Evolutionary conservation across 2,113 vertebrate genomes (phyloP), one percentile per base, ranked within the genome.

Genomic region (Chelonoidis abingdonii): DNA sequence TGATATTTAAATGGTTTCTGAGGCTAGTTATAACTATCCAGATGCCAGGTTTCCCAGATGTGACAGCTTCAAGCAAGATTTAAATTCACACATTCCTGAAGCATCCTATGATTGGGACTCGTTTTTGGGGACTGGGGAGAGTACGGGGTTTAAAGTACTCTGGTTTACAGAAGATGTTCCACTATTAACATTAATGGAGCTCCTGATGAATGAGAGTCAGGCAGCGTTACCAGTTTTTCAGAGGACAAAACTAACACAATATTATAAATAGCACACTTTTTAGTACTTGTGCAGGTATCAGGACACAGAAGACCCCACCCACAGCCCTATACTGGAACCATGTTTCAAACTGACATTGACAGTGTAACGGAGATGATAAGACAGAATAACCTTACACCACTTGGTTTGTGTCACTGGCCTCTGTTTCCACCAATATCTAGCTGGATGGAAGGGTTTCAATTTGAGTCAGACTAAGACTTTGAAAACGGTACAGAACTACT

Each of bases 241-340:
- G 87, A 93, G 91, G 75, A 91, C 81, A 87, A 21, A 72, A 93
- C 87, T 91, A 94, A 91, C 96, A 94, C 62, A 91, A 92, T 82
- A 80, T 1, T 0, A 69, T 49, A 44, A 44, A 76, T 11, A 78
- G 25, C 44, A 78, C 8, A 47, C 29, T 76, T 76, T 47, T 78
- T 78, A 27, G 6, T 47, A 27, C 41, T 29, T 25, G 41, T 27
- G 41, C 10, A 44, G 4, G 21, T 38, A 31, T 1, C 95, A 95
- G 94, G 89, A 94, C 89, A 93, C 38, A 27, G 94, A 92, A 65
- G 41, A 29, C 80, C 84, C 93, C 96, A 95, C 96, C 96, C 93
- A 95, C 93, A 76, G 93, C 96, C 90, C 86, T 96, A 79, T 95
- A 95, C 94, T 94, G 96, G 92, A 50, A 96, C 96, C 92, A 93